Base-by-base conservation (phyloP, 2,888 invertebrate species). In the Ptychoptera albimana region DNA sequence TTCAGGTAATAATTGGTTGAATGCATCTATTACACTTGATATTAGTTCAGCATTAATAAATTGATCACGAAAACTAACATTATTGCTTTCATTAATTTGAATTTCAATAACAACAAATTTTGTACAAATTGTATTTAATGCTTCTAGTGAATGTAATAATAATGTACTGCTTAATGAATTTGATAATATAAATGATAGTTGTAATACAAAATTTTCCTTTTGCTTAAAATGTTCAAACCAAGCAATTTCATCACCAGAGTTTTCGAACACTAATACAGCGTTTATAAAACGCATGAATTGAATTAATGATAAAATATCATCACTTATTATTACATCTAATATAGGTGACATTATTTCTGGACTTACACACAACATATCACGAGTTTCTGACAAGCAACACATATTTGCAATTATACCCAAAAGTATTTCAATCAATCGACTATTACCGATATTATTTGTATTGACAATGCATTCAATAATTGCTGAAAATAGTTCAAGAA, bases 361-460 rank as follows among this genome's bases (percentile, higher is more conserved):
- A 52, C 74, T 70, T 14, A 67, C 62, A 29, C 78, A 68, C 11
- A 81, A 63, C 16, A 66, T 64, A 43, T 68, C 62, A 13, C 79
- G 72, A 2, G 77, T 72, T 48, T 72, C 70, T 46, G 71, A 68
- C 47, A 78, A 72, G 53, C 81, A 80, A 49, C 82, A 79, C 74
- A 91, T 79, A 61, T 92, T 92, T 1, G 81, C 85, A 46, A 88
- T 68, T 44, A 88, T 83, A 7, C 91, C 91, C 12, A 91, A 67
- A 34, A 86, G 67, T 51, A 91, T 83, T 69, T 92, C 92, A 41
- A 74, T 72, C 32, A 84, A 66, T 50, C 87, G 71, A 9, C 73
- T 70, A 35, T 77, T 72, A 41, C 72, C 69, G 23, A 7, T 23
- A 23, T 23, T 23, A 7, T 7, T 23, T 3, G 4, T 23, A 5